Conservation (phyloP, 2,797 vertebrate species). For the Loris lydekkerianus region DNA sequence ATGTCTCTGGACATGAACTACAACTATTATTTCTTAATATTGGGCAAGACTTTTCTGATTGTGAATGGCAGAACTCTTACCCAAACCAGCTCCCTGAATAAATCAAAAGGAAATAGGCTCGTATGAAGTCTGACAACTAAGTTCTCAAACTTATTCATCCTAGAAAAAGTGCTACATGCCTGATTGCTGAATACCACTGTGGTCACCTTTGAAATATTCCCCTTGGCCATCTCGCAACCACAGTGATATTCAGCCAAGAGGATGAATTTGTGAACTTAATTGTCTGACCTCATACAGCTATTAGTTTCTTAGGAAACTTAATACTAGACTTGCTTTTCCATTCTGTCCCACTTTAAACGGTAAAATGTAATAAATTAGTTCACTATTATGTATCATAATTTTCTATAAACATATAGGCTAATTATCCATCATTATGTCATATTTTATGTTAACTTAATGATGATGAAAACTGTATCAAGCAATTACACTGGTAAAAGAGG, state of each 20-base stretch:
- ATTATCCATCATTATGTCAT: neutral
- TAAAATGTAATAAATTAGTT: neutral
- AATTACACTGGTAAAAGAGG: neutral
- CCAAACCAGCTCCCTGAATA: neutral
- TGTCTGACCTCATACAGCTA: neutral
- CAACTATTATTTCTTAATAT: neutral
- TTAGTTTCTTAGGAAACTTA: neutral
- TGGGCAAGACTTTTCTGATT: neutral
- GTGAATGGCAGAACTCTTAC: neutral
- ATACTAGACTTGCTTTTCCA: neutral
- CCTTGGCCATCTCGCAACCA: no score
- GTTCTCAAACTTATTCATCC: no score
- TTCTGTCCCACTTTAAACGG: neutral
- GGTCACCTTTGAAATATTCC: no score
- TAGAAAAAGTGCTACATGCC: no score
- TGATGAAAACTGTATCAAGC: neutral
- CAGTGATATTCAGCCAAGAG: no score
- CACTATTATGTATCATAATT: slow-evolving; percentile 7
- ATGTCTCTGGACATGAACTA: neutral
- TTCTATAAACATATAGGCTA: neutral
- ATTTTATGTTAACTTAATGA: neutral
- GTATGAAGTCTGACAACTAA: no score
- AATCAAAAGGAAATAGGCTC: neutral
- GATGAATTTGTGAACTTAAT: no score
- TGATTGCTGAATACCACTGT: no score